These are phyloP conservation scores for Campoplex capitator DNA, from an alignment of 2,888 invertebrate species.

Conservation along the genomic window DNA sequence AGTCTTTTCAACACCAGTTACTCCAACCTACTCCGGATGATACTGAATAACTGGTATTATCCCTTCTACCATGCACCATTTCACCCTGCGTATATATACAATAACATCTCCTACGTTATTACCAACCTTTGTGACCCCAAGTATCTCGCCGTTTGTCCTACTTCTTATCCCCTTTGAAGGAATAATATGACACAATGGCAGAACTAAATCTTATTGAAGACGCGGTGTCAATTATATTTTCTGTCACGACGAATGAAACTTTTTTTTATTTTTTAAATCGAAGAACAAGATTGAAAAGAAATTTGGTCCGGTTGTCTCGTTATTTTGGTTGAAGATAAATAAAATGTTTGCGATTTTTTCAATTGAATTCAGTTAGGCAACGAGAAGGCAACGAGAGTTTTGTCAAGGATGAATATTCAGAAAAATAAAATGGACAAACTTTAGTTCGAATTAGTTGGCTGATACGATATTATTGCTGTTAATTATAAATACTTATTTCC, in stretches of 20 bases:
- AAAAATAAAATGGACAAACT: too few relatives aligned
- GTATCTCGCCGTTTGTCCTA: constrained; percentile 5
- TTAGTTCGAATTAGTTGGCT: too few relatives aligned
- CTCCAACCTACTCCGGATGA: constrained; percentile 28
- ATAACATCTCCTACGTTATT: background rate
- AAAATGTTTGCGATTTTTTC: too few relatives aligned
- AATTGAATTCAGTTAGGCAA: too few relatives aligned
- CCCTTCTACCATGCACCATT: constrained; percentile 22
- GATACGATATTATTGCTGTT: too few relatives aligned
- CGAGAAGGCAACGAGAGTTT: too few relatives aligned
- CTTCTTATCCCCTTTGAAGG: background rate
- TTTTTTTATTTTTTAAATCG: background rate
- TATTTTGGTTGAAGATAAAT: too few relatives aligned
- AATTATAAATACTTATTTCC: too few relatives aligned
- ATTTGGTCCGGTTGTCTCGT: too few relatives aligned
- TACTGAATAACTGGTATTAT: constrained; percentile 36
- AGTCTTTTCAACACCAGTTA: constrained; percentile 33
- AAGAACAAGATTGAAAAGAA: background rate
- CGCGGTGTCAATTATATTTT: background rate
- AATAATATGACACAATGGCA: background rate
- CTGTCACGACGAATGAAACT: background rate
- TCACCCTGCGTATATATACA: background rate
- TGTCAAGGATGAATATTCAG: too few relatives aligned
- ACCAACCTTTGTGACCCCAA: background rate
- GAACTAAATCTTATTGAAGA: background rate